Base-by-base conservation (phyloP, 2,113 vertebrate genomes). In the Polypterus senegalus region DNA sequence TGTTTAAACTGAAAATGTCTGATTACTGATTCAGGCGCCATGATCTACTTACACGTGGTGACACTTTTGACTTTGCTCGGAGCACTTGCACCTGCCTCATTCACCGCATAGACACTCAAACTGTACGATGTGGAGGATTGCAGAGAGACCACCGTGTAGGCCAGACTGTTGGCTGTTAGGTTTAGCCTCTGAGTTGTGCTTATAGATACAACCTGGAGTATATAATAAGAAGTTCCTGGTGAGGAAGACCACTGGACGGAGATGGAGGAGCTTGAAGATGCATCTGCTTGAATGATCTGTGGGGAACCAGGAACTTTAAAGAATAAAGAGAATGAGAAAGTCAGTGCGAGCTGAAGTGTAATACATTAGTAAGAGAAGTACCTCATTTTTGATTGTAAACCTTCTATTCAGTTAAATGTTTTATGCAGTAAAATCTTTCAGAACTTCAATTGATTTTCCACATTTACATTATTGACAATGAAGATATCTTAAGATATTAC, bases 1-100 rank as follows among this genome's bases (percentile, higher is more conserved):
- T 27, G 27, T 27, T 27, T 27, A 27, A 27, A 27, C 27, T 27
- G 27, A 27, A 27, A 27, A n/a, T n/a, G 27, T 27, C 27, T 27
- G 27, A 27, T 27, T 27, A 27, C 27, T 27, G 27, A 27, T 27
- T 27, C 27, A 27, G 27, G 27, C 27, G 27, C 27, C 27, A 27
- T 47, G 3, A 59, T 7, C 46, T 10, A 83, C 87, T 81, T 64
- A 88, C 87, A 63, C 43, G 87, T 89, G 1, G 73, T 74, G 58
- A 84, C 47, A 8, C 77, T 82, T 61, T 67, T 70, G 27, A 81
- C 71, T 73, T 66, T 80, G 69, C 87, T 86, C 3, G 1, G 46
- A 10, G 5, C 44, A 44, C 86, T 83, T 9, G 46, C 0, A 3
- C 86, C 87, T 3, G 74, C 86, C 0, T 54, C 3, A 67, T 89